Base-by-base conservation (phyloP, 2,113 vertebrate species). In the Smithornis capensis region DNA sequence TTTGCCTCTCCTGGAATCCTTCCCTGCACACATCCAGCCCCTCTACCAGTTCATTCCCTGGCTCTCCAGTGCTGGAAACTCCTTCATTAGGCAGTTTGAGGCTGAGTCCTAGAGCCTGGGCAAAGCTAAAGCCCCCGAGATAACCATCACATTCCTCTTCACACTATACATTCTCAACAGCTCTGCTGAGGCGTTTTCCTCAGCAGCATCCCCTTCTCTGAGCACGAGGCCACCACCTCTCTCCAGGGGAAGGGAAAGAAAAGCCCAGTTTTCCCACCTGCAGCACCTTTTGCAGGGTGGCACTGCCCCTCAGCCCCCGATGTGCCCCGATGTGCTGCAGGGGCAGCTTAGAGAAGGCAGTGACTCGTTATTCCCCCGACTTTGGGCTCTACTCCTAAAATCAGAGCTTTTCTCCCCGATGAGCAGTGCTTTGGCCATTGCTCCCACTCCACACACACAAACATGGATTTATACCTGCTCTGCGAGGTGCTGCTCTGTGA, bases 361-460 rank as follows among this genome's bases (percentile, higher is more conserved):
- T 7, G 55, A 4, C n/a, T 35, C 3, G 1, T 77, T 14, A 6
- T 4, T 1, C 3, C n/a, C 6, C 28, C 1, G 4, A 10, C 14
- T 83, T 69, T 2, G 60, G 59, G 35, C 19, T 70, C 59, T 68
- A 9, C 14, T 37, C 1, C 8, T 23, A 25, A 65, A 95, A 49
- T 12, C 0, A 24, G 22, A 86, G 31, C 18, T 86, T 79, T 86
- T 60, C 63, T 57, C 12, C 7, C 67, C n/a, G 45, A 21, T 5
- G 10, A 83, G 13, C 49, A 22, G 5, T 0, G 4, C 28, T 60
- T 5, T 69, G 82, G 42, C 38, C 73, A 11, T 57, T 56, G n/a
- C 35, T 40, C 4, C 15, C 18, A 2, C 15, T 17, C n/a, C 7
- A 12, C 23, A 0, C 28, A 14, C 37, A 5, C 13, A 44, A n/a